Base-by-base conservation (phyloP, 2,888 invertebrate genomes). In the Drosophila multiciliata region DNA sequence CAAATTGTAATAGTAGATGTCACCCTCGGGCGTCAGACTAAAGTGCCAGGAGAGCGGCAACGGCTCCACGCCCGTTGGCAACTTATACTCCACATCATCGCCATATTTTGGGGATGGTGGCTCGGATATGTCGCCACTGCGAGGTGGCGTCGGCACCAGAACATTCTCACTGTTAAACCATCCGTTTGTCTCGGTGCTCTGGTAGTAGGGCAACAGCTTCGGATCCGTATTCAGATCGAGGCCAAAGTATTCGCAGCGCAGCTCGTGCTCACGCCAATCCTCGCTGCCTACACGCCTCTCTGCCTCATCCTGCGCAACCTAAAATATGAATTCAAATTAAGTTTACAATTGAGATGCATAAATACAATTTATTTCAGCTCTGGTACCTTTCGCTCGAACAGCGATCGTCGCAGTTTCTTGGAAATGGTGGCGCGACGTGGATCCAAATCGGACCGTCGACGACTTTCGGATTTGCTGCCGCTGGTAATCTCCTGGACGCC, bases 1-100 rank as follows among this genome's bases (percentile, higher is more conserved):
- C 2, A 96, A 94, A 92, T 99, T 98, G 93, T 98, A 99, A 94
- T 98, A 99, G 93, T 98, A 99, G 0, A 96, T 95, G 77, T 98
- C 95, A 0, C 98, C 98, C 62, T 96, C 96, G 3, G 94, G 93
- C 91, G 98, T 98, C 73, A 95, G 94, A 0, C 97, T 96, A 84
- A 96, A 96, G 87, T 97, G 97, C 99, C 99, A 99, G 90, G 96
- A 95, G 0, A 96, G 96, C 0, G 98, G 98, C 67, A 98, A 93
- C 1, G 73, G 86, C 8, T 78, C 76, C 80, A 96, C 95, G 36
- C 94, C 94, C 0, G 94, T 94, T 0, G 95, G 93, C 33, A 93
- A 68, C 53, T 87, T 87, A 71, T 93, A 93, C 59, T 81, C 79
- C 36, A 79, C 64, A 23, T 77, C 81, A 1, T 83, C 82, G 7